Evolutionary conservation across 2,888 invertebrate species (phyloP).

Genomic region (Drosophila fulvimacula): DNA sequence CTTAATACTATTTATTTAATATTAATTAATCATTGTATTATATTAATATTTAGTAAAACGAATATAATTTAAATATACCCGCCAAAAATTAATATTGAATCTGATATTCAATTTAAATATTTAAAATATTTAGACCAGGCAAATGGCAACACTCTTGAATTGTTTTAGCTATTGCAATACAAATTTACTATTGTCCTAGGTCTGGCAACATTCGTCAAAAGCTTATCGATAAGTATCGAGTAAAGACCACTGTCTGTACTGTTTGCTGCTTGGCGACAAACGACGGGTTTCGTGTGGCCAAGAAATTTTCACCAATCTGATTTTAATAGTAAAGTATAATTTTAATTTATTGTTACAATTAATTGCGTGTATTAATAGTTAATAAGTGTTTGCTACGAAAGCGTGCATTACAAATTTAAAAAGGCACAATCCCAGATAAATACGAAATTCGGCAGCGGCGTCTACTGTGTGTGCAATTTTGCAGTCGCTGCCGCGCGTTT

Average conservation of each 20-base stretch:
- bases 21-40: too few relatives aligned
- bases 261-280: slow-evolving; percentile 18
- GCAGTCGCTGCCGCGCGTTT: slow-evolving; percentile 43
- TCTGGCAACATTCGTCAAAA: slow-evolving; percentile 22
- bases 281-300: slow-evolving; percentile 17
- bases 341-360: slow-evolving; percentile 25
- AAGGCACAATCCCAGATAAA: slow-evolving; percentile 5
- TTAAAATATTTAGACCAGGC: background rate
- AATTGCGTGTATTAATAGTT: slow-evolving; percentile 18
- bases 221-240: slow-evolving; percentile 18
- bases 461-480: slow-evolving; percentile 46
- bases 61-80: slow-evolving; percentile 4
- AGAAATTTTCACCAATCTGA: slow-evolving; percentile 15
- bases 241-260: background rate
- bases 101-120: background rate
- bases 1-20: too few relatives aligned
- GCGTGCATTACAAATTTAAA: background rate
- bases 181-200: slow-evolving; percentile 4
- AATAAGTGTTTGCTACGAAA: slow-evolving; percentile 3
- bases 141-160: slow-evolving; percentile 12
- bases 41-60: background rate
- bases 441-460: slow-evolving; percentile 55
- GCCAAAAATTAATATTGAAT: background rate
- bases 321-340: slow-evolving; percentile 23
- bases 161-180: background rate